Evolutionary conservation across 2,113 vertebrate species (phyloP).

Genomic region (Callipepla squamata): DNA sequence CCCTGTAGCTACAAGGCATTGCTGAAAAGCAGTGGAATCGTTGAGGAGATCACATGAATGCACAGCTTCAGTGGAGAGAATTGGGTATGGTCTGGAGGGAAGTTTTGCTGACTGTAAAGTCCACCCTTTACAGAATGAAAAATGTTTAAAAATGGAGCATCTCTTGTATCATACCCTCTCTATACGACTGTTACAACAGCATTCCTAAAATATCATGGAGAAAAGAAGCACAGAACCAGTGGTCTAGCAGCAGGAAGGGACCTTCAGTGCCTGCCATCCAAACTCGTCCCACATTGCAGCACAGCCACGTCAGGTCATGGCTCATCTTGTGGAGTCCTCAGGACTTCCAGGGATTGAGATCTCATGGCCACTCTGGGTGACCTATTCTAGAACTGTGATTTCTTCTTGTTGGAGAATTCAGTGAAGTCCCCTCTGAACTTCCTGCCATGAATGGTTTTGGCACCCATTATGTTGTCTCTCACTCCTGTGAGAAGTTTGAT

Average conservation of each 20-base stretch:
- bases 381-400: background rate
- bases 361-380: background rate
- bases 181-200: background rate
- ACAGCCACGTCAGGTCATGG: background rate
- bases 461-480: background rate
- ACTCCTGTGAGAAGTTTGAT: background rate
- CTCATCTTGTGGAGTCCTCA: background rate
- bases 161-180: background rate
- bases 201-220: accelerated
- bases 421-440: background rate
- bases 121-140: background rate
- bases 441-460: background rate
- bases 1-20: background rate
- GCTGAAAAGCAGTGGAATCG: background rate
- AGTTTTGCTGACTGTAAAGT: background rate
- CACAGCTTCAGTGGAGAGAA: background rate
- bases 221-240: background rate
- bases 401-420: background rate
- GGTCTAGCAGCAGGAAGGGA: background rate
- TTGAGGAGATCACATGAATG: background rate
- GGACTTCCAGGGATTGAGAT: background rate
- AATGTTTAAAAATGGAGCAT: background rate
- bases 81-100: background rate
- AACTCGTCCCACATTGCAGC: background rate
- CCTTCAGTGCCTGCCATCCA: background rate